Base-by-base conservation (phyloP, 2,797 vertebrate genomes). In the Danio tinwini region DNA sequence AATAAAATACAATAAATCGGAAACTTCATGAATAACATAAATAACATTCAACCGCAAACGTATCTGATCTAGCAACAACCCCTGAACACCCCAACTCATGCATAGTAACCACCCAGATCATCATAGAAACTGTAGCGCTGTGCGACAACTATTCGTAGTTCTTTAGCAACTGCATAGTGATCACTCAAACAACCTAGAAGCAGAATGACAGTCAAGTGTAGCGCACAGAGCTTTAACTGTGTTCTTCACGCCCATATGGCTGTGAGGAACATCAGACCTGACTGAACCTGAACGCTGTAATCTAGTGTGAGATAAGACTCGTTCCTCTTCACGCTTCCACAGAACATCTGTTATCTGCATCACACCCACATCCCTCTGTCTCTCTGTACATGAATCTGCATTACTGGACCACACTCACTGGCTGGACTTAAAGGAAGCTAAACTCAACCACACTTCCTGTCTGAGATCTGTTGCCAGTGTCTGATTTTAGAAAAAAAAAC, bases 271-370 rank as follows among this genome's bases (percentile, higher is more conserved):
- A 74, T 49, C 6, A 50, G 29, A 73, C 39, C 3, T 42, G 69
- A 44, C 65, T 68, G 65, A 50, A 40, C 14, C 19, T 52, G 73
- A 74, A 40, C 58, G 40, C 59, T 52, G 65, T 68, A 68, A 40
- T 75, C 47, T 75, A 49, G 44, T 45, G 17, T 73, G 58, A 29
- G 40, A 55, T 56, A 56, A 80, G n/a, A 74, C n/a, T 4, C 42
- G 16, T 47, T 72, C 19, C 16, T 69, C 68, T 77, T 77, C 69
- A 65, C 19, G 68, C 13, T 52, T 59, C 64, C 16, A 9, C 45
- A 16, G 64, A 65, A 79, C 80, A 84, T 82, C 76, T 82, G 76
- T 52, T 68, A 55, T 74, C 61, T 80, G 59, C 50, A 61, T 81
- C 74, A 71, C 45, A 78, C 64, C 59, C 74, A 62, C 69, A 56